These are phyloP conservation scores for Tonatia bakeri DNA, from an alignment of 2,113 vertebrate species.

Conservation along the genomic window DNA sequence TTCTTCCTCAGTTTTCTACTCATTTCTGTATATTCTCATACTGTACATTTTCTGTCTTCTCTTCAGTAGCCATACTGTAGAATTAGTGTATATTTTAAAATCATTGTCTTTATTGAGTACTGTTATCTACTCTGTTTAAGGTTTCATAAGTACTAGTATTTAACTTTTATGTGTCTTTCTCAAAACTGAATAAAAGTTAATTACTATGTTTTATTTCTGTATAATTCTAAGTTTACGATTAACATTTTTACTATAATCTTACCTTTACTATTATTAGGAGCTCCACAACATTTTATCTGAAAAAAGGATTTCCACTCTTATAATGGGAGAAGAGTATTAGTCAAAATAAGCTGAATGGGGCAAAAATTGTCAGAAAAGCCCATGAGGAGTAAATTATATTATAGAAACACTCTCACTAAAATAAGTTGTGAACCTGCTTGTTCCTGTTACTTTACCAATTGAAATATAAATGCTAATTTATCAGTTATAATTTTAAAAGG, in stretches of 20 bases:
- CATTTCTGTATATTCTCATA: neutral
- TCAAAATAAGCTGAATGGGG: neutral
- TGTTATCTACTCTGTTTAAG: conserved; percentile 7
- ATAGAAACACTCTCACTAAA: neutral
- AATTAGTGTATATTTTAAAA: conserved; percentile 26
- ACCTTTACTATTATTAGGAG: neutral
- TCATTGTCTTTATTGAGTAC: neutral
- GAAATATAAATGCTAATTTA: conserved; percentile 12
- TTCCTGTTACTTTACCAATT: neutral
- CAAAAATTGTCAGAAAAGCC: neutral
- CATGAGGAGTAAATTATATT: neutral
- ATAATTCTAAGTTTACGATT: neutral
- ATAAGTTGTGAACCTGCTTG: neutral
- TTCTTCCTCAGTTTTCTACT: neutral
- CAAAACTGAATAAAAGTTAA: neutral
- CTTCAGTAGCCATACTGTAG: neutral
- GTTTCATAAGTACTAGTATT: neutral
- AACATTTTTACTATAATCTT: neutral
- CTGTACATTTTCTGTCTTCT: neutral
- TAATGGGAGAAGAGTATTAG: neutral
- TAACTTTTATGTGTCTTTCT: neutral
- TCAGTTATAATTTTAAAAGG: neutral
- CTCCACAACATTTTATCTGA: neutral
- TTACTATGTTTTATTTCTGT: neutral
- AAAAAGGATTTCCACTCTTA: neutral